Evolutionary conservation across 1,140 invertebrate genomes (phyloP).

Genomic region (Callitettix versicolor): DNA sequence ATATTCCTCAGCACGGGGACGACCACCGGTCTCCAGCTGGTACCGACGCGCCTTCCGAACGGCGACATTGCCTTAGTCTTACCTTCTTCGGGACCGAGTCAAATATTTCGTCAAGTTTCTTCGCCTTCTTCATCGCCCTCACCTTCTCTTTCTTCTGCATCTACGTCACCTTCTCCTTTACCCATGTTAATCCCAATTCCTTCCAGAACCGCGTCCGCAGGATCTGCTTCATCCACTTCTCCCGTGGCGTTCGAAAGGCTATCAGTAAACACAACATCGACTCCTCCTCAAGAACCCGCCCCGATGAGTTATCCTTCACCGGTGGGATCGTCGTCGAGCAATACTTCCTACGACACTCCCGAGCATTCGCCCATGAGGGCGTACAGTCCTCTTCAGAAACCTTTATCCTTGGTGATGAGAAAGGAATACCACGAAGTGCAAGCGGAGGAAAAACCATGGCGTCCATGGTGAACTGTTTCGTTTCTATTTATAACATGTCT

Average conservation of each 20-base stretch:
- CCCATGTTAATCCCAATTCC: conserved; percentile 60
- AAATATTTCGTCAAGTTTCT: conserved; percentile 25
- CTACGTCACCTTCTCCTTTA: conserved; percentile 40
- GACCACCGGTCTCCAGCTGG: conserved; percentile 39
- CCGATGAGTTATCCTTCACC: conserved; percentile 1
- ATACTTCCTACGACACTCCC: conserved; percentile 15
- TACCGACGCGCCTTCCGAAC: conserved; percentile 47
- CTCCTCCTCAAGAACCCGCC: conserved; percentile 25
- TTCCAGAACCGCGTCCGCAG: conserved; percentile 53
- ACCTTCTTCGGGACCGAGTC: conserved; percentile 28
- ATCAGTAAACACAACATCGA: conserved; percentile 35
- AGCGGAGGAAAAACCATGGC: conserved; percentile 46
- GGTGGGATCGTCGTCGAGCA: conserved; percentile 32
- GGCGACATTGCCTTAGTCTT: conserved; percentile 50
- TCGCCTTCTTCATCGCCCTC: conserved; percentile 32
- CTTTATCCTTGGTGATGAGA: conserved; percentile 58
- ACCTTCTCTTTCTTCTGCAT: conserved; percentile 34
- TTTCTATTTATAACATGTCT: too few relatives aligned
- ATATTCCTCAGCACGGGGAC: conserved; percentile 37
- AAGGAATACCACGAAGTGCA: conserved; percentile 37
- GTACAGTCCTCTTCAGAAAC: conserved; percentile 40
- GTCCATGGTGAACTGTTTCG: conserved; percentile 14
- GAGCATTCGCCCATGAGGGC: conserved; percentile 6
- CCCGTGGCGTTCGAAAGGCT: conserved; percentile 30
- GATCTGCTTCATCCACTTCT: conserved; percentile 49